These are phyloP conservation scores for Athene cunicularia DNA, from an alignment of 2,113 vertebrate species.

Conservation along the genomic window DNA sequence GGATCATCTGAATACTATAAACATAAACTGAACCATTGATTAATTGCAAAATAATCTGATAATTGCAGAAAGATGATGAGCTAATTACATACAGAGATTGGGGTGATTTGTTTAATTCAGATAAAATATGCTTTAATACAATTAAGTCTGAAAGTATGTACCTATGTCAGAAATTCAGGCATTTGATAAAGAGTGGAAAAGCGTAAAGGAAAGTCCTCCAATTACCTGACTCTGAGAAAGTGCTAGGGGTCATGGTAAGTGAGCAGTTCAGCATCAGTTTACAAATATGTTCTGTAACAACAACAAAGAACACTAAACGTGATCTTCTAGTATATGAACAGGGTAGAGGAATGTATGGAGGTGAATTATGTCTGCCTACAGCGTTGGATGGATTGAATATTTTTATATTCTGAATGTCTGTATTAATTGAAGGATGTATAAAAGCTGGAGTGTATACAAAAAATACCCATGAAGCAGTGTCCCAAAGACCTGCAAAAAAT, in stretches of 20 bases:
- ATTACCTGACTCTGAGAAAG: not conserved
- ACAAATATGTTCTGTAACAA: not conserved
- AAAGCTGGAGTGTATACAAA: not conserved
- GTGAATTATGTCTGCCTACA: not conserved
- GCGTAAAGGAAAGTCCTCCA: not conserved
- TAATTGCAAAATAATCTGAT: not conserved
- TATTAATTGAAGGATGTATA: not conserved
- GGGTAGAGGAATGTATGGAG: not conserved
- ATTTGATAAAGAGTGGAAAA: not conserved
- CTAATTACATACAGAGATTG: not conserved
- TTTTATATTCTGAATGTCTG: not conserved
- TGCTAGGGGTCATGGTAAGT: not conserved
- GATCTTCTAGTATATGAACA: not conserved
- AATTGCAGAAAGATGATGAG: not conserved
- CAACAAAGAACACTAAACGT: not conserved
- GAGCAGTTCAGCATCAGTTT: not conserved
- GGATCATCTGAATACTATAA: not conserved
- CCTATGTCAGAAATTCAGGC: not conserved
- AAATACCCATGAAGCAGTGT: not conserved
- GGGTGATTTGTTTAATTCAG: not conserved
- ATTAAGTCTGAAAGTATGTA: not conserved
- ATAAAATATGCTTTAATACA: not conserved
- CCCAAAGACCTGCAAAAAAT: not conserved
- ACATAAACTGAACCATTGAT: not conserved
- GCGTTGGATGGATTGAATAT: not conserved